Conservation (phyloP, 2,888 invertebrate genomes). For the Mimachlamys varia region DNA sequence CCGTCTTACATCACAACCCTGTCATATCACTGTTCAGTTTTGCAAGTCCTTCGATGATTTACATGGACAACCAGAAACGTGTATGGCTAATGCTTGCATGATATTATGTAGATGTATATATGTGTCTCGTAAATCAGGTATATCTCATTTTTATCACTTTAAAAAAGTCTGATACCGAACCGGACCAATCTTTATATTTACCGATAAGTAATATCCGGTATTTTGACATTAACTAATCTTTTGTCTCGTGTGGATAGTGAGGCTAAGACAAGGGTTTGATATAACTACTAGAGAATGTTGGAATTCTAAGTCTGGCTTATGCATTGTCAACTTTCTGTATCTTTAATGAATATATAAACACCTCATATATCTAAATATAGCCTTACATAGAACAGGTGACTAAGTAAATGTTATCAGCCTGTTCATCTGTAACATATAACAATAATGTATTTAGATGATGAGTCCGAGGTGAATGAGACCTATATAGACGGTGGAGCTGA, state of each 20-base stretch:
- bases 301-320: neutral
- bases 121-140: neutral
- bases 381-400: neutral
- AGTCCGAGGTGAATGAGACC: neutral
- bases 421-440: neutral
- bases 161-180: neutral
- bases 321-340: neutral
- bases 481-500: neutral
- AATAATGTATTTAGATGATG: neutral
- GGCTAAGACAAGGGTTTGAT: neutral
- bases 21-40: neutral
- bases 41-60: neutral
- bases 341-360: neutral
- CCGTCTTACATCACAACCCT: neutral
- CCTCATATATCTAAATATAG: neutral
- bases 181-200: neutral
- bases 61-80: neutral
- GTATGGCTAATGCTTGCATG: neutral
- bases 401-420: neutral
- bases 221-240: neutral
- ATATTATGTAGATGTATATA: neutral
- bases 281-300: neutral
- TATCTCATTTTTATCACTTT: neutral
- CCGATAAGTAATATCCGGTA: neutral
- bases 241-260: neutral